Evolutionary conservation across 1,140 invertebrate species (phyloP).

Genomic region (Drosophila melanogaster): DNA sequence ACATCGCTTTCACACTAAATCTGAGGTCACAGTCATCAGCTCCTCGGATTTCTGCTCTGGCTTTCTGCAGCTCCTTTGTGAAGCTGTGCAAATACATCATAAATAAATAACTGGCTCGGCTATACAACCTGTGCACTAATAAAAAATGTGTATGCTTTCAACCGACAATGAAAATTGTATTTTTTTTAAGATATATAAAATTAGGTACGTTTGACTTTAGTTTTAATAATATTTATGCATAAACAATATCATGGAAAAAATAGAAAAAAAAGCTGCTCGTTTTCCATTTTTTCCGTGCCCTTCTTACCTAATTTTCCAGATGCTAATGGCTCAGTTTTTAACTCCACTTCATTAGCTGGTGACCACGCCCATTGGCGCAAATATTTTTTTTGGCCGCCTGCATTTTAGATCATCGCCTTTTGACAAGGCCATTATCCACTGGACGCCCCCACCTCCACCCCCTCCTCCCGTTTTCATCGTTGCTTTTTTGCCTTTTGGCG

Average conservation of each 20-base stretch:
- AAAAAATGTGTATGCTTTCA: not conserved
- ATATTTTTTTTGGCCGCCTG: slow-evolving; percentile 42
- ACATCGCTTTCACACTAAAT: slow-evolving; percentile 45
- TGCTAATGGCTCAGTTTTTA: slow-evolving; percentile 20
- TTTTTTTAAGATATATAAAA: no score
- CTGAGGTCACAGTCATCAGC: slow-evolving; percentile 44
- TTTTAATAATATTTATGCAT: no score
- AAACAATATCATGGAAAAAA: no score
- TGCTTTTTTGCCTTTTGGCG: slow-evolving; percentile 30
- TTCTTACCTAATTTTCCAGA: slow-evolving; percentile 14
- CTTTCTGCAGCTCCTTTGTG: slow-evolving; percentile 13
- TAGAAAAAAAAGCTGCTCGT: no score
- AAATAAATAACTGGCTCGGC: slow-evolving; percentile 43
- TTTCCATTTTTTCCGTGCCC: not conserved
- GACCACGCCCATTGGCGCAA: slow-evolving; percentile 21
- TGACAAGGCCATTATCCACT: not conserved
- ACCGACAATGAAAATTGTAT: not conserved
- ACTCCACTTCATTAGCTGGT: slow-evolving; percentile 46
- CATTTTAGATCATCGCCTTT: slow-evolving; percentile 46
- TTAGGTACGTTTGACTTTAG: no score
- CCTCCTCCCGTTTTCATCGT: not conserved
- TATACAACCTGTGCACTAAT: not conserved
- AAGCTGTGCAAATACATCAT: slow-evolving; percentile 46
- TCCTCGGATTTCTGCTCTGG: slow-evolving; percentile 18
- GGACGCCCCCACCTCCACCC: not conserved